Conservation (phyloP, 2,797 vertebrate genomes). For the Sebastes itinus region DNA sequence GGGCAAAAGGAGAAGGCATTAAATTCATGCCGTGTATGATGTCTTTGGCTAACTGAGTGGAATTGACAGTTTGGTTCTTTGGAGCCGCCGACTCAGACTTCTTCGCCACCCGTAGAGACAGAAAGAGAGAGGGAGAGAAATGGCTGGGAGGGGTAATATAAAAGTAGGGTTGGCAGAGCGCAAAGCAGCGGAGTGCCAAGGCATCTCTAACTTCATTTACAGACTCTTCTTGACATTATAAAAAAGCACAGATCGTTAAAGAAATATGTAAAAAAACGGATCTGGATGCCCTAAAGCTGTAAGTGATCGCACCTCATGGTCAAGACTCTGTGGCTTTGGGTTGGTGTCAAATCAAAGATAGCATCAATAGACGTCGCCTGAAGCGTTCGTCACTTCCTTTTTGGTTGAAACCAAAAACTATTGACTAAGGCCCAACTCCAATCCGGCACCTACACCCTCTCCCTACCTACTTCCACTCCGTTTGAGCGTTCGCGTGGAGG, state of each 20-base stretch:
- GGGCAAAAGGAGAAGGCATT: constrained; percentile 58
- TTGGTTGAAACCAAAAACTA: background rate
- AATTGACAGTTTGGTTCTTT: constrained; percentile 66
- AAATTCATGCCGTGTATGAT: constrained; percentile 57
- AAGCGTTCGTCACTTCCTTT: constrained; percentile 13
- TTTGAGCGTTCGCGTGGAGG: no score
- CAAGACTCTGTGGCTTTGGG: constrained; percentile 29
- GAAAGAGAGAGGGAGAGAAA: constrained; percentile 35
- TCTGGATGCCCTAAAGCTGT: background rate
- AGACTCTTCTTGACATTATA: constrained; percentile 76
- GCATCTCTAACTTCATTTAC: constrained; percentile 78
- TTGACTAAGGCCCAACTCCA: background rate
- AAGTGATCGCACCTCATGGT: constrained; percentile 12
- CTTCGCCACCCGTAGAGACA: constrained; percentile 44
- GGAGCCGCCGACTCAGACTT: constrained; percentile 35
- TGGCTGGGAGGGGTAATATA: constrained; percentile 42
- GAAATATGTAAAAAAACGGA: constrained; percentile 32
- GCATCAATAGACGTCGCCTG: background rate
- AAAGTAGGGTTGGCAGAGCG: constrained; percentile 63
- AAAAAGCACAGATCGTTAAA: constrained; percentile 61
- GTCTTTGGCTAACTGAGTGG: constrained; percentile 62
- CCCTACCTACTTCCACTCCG: background rate
- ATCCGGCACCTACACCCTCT: background rate
- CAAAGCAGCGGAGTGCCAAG: constrained; percentile 51
- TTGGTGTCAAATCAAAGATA: constrained; percentile 28